These are phyloP conservation scores for Maniola jurtina DNA, from an alignment of 1,140 invertebrate species.

Conservation along the genomic window DNA sequence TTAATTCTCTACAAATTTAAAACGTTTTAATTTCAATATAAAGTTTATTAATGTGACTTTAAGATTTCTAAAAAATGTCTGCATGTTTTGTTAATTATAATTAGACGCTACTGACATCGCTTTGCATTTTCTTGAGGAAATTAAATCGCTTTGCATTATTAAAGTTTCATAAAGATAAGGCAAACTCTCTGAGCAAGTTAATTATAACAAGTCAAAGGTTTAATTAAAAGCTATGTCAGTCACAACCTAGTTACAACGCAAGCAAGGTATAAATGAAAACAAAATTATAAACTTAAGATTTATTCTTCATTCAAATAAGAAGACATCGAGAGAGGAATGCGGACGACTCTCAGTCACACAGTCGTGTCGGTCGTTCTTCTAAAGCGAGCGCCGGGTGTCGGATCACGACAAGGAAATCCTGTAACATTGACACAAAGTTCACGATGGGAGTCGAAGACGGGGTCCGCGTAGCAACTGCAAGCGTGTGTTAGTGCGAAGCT, in stretches of 20 bases:
- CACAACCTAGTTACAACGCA: conserved; percentile 42
- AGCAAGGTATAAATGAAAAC: conserved; percentile 38
- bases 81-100: background rate
- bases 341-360: conserved; percentile 52
- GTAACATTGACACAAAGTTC: conserved; percentile 70
- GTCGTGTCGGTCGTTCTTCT: conserved; percentile 32
- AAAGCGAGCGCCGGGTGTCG: conserved; percentile 28
- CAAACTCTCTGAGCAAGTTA: conserved; percentile 5
- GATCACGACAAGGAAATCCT: conserved; percentile 72
- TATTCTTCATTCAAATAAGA: conserved; percentile 34
- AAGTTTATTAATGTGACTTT: background rate
- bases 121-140: conserved; percentile 20
- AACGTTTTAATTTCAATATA: background rate
- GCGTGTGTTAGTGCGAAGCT: conserved; percentile 71
- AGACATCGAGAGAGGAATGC: conserved; percentile 51
- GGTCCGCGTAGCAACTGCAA: conserved; percentile 66
- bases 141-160: conserved; percentile 32
- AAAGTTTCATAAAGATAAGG: conserved; percentile 8
- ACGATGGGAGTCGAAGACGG: conserved; percentile 46
- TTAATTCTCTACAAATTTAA: background rate
- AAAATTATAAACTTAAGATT: conserved; percentile 38
- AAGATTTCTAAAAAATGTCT: background rate
- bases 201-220: conserved; percentile 14
- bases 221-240: conserved; percentile 33
- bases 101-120: conserved; percentile 22